These are phyloP conservation scores for Neodiprion pinetum DNA, from an alignment of 1,140 invertebrate species.

Conservation along the genomic window DNA sequence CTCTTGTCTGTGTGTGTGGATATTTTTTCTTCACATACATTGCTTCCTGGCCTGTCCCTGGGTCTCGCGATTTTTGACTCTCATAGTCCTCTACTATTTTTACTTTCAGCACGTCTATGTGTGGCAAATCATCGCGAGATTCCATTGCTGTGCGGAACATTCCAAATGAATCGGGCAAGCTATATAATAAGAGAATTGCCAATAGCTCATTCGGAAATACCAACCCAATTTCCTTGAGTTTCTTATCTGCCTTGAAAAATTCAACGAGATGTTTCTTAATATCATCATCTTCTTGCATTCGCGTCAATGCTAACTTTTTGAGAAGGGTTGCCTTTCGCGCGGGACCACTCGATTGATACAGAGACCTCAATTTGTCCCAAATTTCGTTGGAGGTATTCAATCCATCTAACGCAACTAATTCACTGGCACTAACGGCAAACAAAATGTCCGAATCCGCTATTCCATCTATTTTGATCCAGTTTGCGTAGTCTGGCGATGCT, in stretches of 20 bases:
- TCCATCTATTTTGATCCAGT: slow-evolving; percentile 10
- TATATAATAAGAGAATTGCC: slow-evolving; percentile 27
- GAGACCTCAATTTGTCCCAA: too few relatives aligned
- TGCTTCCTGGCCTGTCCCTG: slow-evolving; percentile 1
- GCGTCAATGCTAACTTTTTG: slow-evolving; percentile 25
- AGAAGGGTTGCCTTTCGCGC: slow-evolving; percentile 28
- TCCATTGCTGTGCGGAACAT: slow-evolving; percentile 29
- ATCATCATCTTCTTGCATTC: slow-evolving; percentile 21
- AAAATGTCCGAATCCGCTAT: slow-evolving; percentile 13
- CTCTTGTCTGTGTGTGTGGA: neutral
- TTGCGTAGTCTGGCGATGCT: neutral
- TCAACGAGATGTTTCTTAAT: slow-evolving; percentile 8
- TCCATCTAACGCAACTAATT: slow-evolving; percentile 6
- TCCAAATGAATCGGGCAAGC: slow-evolving; percentile 24
- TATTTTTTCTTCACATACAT: slow-evolving; percentile 18
- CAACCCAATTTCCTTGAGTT: neutral
- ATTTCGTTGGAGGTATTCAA: neutral
- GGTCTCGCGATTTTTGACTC: slow-evolving; percentile 12
- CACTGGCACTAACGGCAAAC: slow-evolving; percentile 15
- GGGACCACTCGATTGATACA: neutral
- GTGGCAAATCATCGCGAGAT: slow-evolving; percentile 27
- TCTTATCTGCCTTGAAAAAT: neutral
- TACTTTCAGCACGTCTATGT: slow-evolving; percentile 23
- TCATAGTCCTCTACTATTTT: slow-evolving; percentile 31
- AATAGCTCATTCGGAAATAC: slow-evolving; percentile 13